phyloP scores from a whole-genome alignment of 2,888 invertebrate species.

The Spodoptera exigua region DNA sequence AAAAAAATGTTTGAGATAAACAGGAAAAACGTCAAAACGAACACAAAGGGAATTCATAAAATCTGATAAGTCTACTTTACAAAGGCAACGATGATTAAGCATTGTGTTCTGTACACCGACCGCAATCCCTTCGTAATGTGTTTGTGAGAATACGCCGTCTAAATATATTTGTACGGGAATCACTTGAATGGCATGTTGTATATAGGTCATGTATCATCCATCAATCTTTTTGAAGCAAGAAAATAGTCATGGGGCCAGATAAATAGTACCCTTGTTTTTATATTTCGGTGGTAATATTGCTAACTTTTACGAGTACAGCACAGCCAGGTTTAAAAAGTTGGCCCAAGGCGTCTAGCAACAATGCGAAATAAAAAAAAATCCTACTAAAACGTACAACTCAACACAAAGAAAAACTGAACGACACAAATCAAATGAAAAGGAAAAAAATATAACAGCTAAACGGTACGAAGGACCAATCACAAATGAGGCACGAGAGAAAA shows the following conservation, averaged over 20 bases:
- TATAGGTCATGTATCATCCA: constrained; percentile 6
- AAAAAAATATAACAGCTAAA: constrained; percentile 9
- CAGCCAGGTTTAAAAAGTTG: too few relatives aligned
- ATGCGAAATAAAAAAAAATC: too few relatives aligned
- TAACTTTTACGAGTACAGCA: too few relatives aligned
- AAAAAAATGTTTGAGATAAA: constrained; percentile 16
- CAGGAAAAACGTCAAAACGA: constrained; percentile 34
- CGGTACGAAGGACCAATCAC: constrained; percentile 33
- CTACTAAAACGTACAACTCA: neutral
- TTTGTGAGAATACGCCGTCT: constrained; percentile 8
- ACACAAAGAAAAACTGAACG: constrained; percentile 16
- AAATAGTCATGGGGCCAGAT: neutral
- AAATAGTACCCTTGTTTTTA: neutral
- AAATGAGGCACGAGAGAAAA: constrained; percentile 16
- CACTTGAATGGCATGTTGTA: constrained; percentile 1
- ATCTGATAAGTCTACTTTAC: constrained; percentile 34
- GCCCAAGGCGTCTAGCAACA: too few relatives aligned
- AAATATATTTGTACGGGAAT: constrained; percentile 21
- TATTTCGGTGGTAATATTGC: too few relatives aligned
- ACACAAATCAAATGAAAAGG: constrained; percentile 32
- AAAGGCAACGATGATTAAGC: constrained; percentile 33
- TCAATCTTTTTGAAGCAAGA: constrained; percentile 1
- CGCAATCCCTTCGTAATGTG: constrained; percentile 24
- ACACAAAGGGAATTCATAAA: constrained; percentile 32
- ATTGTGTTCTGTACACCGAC: constrained; percentile 30